phyloP scores from a whole-genome alignment of 2,113 vertebrate genomes.

The Mohoua ochrocephala region DNA sequence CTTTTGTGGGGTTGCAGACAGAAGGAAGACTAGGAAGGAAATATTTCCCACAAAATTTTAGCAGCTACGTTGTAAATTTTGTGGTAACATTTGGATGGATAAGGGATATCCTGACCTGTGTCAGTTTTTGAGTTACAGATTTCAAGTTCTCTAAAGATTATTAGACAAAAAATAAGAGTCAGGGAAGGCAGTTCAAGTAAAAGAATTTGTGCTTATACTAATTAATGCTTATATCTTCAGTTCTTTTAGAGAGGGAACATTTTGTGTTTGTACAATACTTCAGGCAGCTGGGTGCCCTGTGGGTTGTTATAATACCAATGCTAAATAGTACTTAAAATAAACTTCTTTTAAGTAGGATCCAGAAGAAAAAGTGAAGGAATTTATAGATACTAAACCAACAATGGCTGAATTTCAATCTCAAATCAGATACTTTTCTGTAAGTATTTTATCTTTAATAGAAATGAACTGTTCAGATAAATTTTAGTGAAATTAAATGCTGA shows the following conservation, averaged over 20 bases:
- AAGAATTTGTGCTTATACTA: not conserved
- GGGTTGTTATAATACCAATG: not conserved
- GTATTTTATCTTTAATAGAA: constrained; percentile 38
- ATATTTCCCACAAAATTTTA: not conserved
- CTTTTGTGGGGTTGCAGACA: not conserved
- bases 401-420: constrained; percentile 77
- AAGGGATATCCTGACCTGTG: not conserved
- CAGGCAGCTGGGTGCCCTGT: not conserved
- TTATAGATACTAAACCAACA: constrained; percentile 72
- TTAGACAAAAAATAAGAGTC: not conserved
- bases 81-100: not conserved
- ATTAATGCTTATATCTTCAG: not conserved
- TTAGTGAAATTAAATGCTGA: not conserved
- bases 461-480: not conserved
- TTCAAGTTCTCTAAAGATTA: not conserved
- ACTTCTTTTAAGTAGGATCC: constrained; percentile 69
- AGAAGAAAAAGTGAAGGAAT: constrained; percentile 75
- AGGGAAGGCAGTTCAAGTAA: not conserved
- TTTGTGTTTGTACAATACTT: not conserved
- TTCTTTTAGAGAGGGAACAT: not conserved
- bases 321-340: not conserved
- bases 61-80: not conserved
- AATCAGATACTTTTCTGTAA: constrained; percentile 78
- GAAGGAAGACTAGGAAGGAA: not conserved
- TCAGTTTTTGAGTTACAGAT: not conserved